Evolutionary conservation across 35 echinoderm and acorn worm genomes (phyloP).

Genomic region (Apostichopus japonicus): DNA sequence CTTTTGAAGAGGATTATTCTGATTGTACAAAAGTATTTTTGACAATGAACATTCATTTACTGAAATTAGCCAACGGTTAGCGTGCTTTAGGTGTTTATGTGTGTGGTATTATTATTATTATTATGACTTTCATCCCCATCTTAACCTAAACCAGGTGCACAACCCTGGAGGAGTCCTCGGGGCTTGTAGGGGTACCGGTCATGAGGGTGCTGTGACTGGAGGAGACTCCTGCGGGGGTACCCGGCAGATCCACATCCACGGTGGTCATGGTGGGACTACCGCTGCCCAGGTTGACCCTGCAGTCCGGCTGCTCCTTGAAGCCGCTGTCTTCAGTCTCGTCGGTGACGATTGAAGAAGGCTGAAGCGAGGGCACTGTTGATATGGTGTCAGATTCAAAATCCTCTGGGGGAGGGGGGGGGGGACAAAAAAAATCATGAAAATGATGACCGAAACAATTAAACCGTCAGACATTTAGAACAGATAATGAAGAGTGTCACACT

Average conservation of each 20-base stretch:
- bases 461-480: too few relatives aligned
- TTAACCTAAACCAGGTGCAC: not conserved
- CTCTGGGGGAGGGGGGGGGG: not conserved
- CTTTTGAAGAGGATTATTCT: too few relatives aligned
- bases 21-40: not conserved
- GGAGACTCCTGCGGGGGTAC: not conserved
- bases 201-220: not conserved
- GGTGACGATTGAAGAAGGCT: not conserved
- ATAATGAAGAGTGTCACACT: too few relatives aligned
- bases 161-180: not conserved
- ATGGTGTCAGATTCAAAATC: conserved; percentile 34
- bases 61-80: not conserved
- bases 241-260: not conserved
- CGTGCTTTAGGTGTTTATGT: not conserved
- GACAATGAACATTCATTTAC: not conserved
- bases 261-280: conserved; percentile 4
- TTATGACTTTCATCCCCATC: not conserved
- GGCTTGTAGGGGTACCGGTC: not conserved
- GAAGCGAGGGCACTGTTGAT: conserved; percentile 1
- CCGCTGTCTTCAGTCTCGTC: conserved; percentile 3
- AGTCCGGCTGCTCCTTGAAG: not conserved
- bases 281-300: not conserved
- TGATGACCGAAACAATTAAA: not conserved
- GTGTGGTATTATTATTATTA: not conserved
- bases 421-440: not conserved